Conservation (phyloP, 2,113 vertebrate genomes). For the Lepisosteus oculatus region DNA sequence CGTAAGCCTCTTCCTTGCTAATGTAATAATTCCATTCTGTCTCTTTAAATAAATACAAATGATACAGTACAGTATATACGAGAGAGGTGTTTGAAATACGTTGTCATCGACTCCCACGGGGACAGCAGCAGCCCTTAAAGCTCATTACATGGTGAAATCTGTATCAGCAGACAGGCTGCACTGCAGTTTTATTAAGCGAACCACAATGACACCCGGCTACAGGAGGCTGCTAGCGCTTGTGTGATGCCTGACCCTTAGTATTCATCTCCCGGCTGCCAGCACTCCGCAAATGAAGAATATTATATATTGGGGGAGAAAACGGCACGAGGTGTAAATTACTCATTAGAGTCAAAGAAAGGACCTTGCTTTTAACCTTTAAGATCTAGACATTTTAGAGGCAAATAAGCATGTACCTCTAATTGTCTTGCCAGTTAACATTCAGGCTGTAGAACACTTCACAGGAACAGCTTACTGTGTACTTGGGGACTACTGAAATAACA, state of each 20-base stretch:
- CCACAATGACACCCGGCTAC: background rate
- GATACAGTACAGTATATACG: no score
- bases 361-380: constrained; percentile 28
- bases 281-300: constrained; percentile 16
- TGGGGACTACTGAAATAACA: no score
- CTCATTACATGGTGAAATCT: background rate
- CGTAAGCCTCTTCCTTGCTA: no score
- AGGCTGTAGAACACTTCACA: background rate
- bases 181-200: background rate
- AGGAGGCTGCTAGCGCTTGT: background rate
- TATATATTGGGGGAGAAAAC: background rate
- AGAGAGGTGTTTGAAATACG: no score
- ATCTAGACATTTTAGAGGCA: constrained; percentile 11
- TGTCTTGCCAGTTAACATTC: constrained; percentile 26
- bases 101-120: no score
- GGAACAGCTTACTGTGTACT: no score
- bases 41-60: no score
- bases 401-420: constrained; percentile 31
- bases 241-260: constrained; percentile 7
- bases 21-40: no score
- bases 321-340: constrained; percentile 17
- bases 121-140: background rate
- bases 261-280: constrained; percentile 7
- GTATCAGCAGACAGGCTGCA: background rate
- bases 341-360: constrained; percentile 31